Conservation (phyloP, 2,113 vertebrate species). For the Dasyurus viverrinus region DNA sequence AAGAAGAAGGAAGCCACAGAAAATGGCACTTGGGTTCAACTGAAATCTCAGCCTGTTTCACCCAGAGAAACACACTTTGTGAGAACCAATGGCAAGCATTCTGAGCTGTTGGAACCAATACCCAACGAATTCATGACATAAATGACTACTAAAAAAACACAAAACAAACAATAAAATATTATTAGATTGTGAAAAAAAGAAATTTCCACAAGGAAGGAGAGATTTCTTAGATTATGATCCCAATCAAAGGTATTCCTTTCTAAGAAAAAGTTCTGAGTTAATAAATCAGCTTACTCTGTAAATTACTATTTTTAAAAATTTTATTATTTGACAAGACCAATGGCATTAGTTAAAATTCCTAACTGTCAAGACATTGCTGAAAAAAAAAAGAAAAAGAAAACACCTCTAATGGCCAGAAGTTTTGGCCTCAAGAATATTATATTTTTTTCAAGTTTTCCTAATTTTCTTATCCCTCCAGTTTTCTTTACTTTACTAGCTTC, state of each 20-base stretch:
- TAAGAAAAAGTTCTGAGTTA: background rate
- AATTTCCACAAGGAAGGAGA: background rate
- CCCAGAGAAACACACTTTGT: no score
- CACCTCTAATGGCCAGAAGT: background rate
- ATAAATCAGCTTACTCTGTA: background rate
- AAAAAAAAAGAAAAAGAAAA: background rate
- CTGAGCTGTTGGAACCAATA: no score
- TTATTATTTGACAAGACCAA: background rate
- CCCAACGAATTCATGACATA: no score
- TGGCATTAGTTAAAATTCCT: background rate
- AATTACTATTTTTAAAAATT: no score
- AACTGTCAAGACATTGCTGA: background rate
- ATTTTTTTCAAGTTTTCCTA: conserved; percentile 16
- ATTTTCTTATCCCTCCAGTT: background rate
- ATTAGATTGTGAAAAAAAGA: no score
- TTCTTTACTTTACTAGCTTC: background rate
- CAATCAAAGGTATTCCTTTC: background rate
- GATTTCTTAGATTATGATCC: background rate
- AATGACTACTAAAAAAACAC: no score
- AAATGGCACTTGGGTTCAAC: no score
- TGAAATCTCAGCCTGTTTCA: no score
- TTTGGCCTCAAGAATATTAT: background rate
- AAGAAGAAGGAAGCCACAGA: no score
- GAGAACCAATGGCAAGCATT: no score
- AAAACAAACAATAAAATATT: no score